phyloP scores from a whole-genome alignment of 2,797 vertebrate species.

The Brachyalestes nurse region DNA sequence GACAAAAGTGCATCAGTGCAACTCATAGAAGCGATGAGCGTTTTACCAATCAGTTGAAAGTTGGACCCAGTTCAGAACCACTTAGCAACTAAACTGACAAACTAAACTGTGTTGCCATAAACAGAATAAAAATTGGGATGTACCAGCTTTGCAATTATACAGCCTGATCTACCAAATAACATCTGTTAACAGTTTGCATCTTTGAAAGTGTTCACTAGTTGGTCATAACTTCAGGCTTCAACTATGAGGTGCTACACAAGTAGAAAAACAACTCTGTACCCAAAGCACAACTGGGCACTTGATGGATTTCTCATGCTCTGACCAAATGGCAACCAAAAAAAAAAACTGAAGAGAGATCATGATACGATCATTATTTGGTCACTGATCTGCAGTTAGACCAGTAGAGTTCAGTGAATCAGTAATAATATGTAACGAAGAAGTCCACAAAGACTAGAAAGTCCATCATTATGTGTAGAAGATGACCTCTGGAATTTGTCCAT shows the following conservation, averaged over 20 bases:
- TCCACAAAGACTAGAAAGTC: slow-evolving; percentile 27
- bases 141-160: slow-evolving; percentile 15
- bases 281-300: slow-evolving; percentile 40
- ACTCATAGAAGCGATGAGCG: slow-evolving; percentile 38
- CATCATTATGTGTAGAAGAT: slow-evolving; percentile 94
- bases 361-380: slow-evolving; percentile 48
- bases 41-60: slow-evolving; percentile 36
- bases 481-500: slow-evolving; percentile 97
- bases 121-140: neutral
- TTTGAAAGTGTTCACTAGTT: slow-evolving; percentile 16
- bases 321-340: slow-evolving; percentile 28
- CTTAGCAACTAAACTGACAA: slow-evolving; percentile 13
- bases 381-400: slow-evolving; percentile 41
- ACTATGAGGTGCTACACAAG: slow-evolving; percentile 53
- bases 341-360: slow-evolving; percentile 12
- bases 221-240: slow-evolving; percentile 31
- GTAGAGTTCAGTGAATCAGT: slow-evolving; percentile 48
- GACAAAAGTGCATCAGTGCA: slow-evolving; percentile 65
- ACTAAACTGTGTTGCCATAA: slow-evolving; percentile 17
- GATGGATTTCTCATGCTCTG: slow-evolving; percentile 27
- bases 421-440: slow-evolving; percentile 39
- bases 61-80: slow-evolving; percentile 30
- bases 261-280: slow-evolving; percentile 43
- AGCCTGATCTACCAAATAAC: neutral
- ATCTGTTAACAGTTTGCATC: neutral